Evolutionary conservation across 2,888 invertebrate species (phyloP).

Genomic region (Standfussiana lucernea): DNA sequence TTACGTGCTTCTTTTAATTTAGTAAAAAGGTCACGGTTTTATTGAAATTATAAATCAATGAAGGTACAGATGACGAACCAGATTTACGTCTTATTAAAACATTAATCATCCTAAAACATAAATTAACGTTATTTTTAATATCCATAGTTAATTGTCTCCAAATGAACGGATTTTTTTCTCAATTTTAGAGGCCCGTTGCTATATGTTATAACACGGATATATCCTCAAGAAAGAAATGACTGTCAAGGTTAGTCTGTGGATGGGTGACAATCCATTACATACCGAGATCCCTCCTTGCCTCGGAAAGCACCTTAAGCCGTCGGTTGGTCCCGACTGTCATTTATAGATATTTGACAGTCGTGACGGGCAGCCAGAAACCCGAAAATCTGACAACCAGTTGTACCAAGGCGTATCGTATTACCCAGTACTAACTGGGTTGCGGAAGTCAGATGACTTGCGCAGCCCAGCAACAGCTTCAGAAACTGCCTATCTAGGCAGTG

Average conservation of each 20-base stretch:
- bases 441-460: background rate
- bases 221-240: background rate
- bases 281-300: background rate
- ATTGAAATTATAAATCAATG: constrained; percentile 34
- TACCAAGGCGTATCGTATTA: background rate
- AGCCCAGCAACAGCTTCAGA: too few relatives aligned
- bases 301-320: background rate
- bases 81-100: constrained; percentile 4
- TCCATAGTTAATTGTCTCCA: background rate
- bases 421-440: background rate
- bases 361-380: background rate
- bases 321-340: background rate
- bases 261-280: background rate
- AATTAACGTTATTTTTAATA: background rate
- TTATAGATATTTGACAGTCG: background rate
- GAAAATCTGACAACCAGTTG: background rate
- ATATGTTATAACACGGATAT: background rate
- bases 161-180: background rate
- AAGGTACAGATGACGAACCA: constrained; percentile 24
- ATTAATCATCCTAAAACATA: constrained; percentile 20
- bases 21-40: constrained; percentile 56
- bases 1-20: constrained; percentile 35
- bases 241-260: too few relatives aligned
- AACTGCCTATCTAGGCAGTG: too few relatives aligned
- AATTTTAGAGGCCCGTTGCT: background rate